These are phyloP conservation scores for Dunckerocampus dactyliophorus DNA, from an alignment of 2,113 vertebrate genomes.

Conservation along the genomic window DNA sequence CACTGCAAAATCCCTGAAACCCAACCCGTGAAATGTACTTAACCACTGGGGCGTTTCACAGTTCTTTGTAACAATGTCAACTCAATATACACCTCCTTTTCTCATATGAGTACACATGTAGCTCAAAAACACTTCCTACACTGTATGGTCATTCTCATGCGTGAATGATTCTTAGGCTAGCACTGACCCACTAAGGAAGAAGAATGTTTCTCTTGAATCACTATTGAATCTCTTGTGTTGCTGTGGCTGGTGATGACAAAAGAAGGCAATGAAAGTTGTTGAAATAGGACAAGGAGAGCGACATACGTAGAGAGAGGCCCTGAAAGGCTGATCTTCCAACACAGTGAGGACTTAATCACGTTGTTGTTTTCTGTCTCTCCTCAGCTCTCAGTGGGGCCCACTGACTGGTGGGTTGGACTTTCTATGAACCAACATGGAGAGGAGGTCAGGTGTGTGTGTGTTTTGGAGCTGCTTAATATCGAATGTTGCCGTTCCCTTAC, in stretches of 20 bases:
- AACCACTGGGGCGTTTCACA: no score
- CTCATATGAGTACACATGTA: no score
- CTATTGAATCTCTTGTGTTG: slow-evolving; percentile 26
- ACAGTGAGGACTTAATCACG: slow-evolving; percentile 9
- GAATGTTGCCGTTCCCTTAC: neutral
- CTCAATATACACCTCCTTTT: no score
- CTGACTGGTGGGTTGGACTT: slow-evolving; percentile 89
- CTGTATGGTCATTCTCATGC: no score
- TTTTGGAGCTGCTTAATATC: neutral
- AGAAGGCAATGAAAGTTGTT: slow-evolving; percentile 23
- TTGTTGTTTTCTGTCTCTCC: slow-evolving; percentile 14
- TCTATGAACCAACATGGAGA: slow-evolving; percentile 57
- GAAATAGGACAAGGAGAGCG: slow-evolving; percentile 17
- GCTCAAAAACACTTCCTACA: no score
- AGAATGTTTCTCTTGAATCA: no score
- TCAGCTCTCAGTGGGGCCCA: slow-evolving; percentile 72
- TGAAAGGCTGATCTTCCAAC: slow-evolving; percentile 15
- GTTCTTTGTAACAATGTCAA: no score
- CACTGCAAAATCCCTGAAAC: no score
- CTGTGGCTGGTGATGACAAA: slow-evolving; percentile 34
- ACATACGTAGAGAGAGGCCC: no score
- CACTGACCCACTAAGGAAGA: no score
- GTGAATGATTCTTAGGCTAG: no score
- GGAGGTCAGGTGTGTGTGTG: slow-evolving; percentile 75
- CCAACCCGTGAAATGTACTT: no score